Percentiles rank a stretch among this genome's conserved stretches.
Evolutionary conservation across 2,888 invertebrate genomes (phyloP).

Genomic region (Frankliniella intonsa): DNA sequence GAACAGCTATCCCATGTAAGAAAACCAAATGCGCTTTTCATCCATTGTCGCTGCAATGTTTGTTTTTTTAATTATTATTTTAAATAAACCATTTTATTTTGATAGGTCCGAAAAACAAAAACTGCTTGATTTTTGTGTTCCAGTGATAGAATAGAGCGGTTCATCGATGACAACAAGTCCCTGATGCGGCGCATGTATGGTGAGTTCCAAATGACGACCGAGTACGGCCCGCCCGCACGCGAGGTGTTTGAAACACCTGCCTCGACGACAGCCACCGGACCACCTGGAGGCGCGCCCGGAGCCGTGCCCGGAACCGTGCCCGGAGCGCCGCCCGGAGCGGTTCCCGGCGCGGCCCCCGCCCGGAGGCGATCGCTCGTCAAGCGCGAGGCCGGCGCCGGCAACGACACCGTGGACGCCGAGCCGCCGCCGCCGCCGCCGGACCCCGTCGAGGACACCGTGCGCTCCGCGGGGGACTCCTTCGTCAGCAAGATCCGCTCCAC

Average conservation of each 20-base stretch:
- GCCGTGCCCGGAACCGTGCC: slow-evolving; percentile 36
- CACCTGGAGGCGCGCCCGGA: background rate
- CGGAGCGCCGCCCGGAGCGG: slow-evolving; percentile 34
- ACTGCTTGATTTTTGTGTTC: slow-evolving; percentile 38
- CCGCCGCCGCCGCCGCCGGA: slow-evolving; percentile 46
- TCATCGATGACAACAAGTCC: slow-evolving; percentile 92
- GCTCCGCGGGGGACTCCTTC: slow-evolving; percentile 48
- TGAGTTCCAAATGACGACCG: slow-evolving; percentile 67
- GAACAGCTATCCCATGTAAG: slow-evolving; percentile 86
- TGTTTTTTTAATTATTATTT: background rate
- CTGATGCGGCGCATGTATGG: slow-evolving; percentile 91
- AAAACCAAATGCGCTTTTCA: slow-evolving; percentile 39
- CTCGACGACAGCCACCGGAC: background rate
- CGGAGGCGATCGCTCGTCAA: background rate
- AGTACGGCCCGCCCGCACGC: slow-evolving; percentile 52
- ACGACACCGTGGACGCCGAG: slow-evolving; percentile 48
- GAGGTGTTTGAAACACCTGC: slow-evolving; percentile 40
- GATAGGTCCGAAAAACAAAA: too few species aligned
- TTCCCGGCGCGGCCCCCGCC: background rate
- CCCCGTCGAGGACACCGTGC: slow-evolving; percentile 44
- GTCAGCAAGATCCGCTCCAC: slow-evolving; percentile 54
- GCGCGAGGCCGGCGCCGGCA: slow-evolving; percentile 43
- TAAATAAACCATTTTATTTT: too few species aligned
- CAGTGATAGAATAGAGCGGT: slow-evolving; percentile 84
- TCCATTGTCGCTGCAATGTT: background rate